Evolutionary conservation across 1,140 invertebrate species (phyloP).

Genomic region (Diabrotica undecimpunctata): DNA sequence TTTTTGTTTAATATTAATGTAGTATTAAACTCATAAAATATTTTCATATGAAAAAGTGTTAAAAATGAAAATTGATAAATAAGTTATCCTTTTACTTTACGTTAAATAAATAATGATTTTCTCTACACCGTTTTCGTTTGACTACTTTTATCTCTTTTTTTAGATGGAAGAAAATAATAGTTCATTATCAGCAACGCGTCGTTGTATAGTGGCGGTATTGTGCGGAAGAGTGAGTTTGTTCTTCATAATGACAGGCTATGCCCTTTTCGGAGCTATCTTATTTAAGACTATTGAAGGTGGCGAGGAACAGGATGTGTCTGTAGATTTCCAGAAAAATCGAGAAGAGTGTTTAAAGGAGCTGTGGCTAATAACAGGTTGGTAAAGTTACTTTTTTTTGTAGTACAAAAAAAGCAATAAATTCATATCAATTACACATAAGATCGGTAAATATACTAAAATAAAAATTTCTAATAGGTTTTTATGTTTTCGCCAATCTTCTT

Average conservation of each 20-base stretch:
- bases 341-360: conserved; percentile 57
- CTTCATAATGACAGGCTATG: conserved; percentile 52
- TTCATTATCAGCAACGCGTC: conserved; percentile 20
- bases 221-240: conserved; percentile 55
- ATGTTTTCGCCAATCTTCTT: too few species aligned
- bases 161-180: conserved; percentile 38
- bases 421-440: too few species aligned
- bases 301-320: conserved; percentile 49
- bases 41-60: too few species aligned
- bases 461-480: too few species aligned
- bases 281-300: conserved; percentile 58
- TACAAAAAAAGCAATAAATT: too few species aligned
- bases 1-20: too few species aligned
- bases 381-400: too few species aligned
- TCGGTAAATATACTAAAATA: too few species aligned
- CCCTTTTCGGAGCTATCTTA: conserved; percentile 53
- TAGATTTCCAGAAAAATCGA: conserved; percentile 53
- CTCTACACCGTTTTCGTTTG: neutral
- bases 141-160: conserved; percentile 25
- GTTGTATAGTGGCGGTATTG: conserved; percentile 40
- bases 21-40: too few species aligned
- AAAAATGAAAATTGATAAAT: too few species aligned
- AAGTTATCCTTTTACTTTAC: too few species aligned
- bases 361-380: conserved; percentile 58
- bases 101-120: too few species aligned